Base-by-base conservation (phyloP, 1,140 invertebrate species). In the Thaumatotibia leucotreta region DNA sequence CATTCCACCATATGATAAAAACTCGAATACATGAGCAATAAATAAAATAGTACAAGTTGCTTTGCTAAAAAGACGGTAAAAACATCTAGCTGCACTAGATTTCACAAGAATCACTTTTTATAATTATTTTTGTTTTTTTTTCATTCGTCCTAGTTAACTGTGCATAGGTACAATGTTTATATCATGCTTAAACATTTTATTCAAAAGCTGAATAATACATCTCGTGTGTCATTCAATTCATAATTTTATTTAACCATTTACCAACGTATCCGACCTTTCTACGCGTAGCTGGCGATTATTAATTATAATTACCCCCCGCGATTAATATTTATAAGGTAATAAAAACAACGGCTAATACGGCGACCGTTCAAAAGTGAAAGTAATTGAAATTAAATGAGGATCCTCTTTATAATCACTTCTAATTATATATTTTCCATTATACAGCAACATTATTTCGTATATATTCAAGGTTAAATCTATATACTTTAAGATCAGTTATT, bases 301-400 rank as follows among this genome's bases (percentile, higher is more conserved):
- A 58, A 58, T 58, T 58, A 58, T 31, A 58, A 31, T 58, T 58
- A 14, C 22, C 9, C 52, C 52, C 24, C 8, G 0, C n/a, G 14
- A 58, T 58, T 58, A 58, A 27, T 58, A 58, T 58, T 58, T 58
- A 58, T 31, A 27, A 31, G 52, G 24, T 31, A 58, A 29, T 58
- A 58, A 58, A 14, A 58, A 58, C 29, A 58, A 11, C 52, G 27
- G 24, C 4, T 58, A 58, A 58, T 31, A 27, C 52, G 52, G 52
- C 2, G 50, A 24, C 52, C 14, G n/a, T 58, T 58, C 23, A 58
- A 31, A 27, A 58, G 52, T 24, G 52, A 24, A 52, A n/a, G 52
- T 58, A 58, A 58, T 58, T 58, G n/a, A 58, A 27, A 58, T 58
- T 58, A 58, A 17, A 58, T 6, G 24, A 14, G 23, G 24, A 58